phyloP scores from a whole-genome alignment of 2,797 vertebrate species.

The Pseudochromis fuscus region DNA sequence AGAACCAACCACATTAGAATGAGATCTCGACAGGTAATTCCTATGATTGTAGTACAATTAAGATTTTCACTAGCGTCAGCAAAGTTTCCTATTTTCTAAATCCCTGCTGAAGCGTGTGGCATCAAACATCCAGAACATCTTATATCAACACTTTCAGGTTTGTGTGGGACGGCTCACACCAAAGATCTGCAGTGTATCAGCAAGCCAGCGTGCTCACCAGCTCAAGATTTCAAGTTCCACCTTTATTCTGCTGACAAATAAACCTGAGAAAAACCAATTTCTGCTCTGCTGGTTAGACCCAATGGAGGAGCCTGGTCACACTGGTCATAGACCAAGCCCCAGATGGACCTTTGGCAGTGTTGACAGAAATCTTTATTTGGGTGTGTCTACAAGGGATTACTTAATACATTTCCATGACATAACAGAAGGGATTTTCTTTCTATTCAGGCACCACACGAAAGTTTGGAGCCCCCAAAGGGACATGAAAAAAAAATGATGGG shows the following conservation, averaged over 20 bases:
- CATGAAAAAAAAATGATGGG: too few species aligned
- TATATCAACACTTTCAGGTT: constrained; percentile 4
- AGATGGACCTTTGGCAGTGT: neutral
- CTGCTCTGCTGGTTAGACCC: neutral
- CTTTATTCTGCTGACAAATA: constrained; percentile 31
- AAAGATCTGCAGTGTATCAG: constrained; percentile 25
- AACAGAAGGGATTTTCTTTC: too few species aligned
- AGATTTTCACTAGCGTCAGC: constrained; percentile 1
- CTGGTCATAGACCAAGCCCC: too few species aligned
- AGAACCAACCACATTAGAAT: neutral
- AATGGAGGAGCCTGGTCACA: neutral
- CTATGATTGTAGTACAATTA: neutral
- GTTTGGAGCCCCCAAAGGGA: too few species aligned
- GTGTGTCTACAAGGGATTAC: too few species aligned
- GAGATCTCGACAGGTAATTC: neutral
- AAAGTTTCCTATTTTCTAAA: neutral
- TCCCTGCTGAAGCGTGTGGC: neutral
- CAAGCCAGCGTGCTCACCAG: constrained; percentile 13
- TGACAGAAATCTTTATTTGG: neutral
- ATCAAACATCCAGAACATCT: too few species aligned
- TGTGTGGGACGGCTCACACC: neutral
- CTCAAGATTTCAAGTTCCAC: constrained; percentile 7
- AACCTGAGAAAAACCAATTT: neutral
- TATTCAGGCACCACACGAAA: too few species aligned
- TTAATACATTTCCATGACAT: too few species aligned